phyloP scores from a whole-genome alignment of 2,888 invertebrate species.

The Bimastos eiseni region DNA sequence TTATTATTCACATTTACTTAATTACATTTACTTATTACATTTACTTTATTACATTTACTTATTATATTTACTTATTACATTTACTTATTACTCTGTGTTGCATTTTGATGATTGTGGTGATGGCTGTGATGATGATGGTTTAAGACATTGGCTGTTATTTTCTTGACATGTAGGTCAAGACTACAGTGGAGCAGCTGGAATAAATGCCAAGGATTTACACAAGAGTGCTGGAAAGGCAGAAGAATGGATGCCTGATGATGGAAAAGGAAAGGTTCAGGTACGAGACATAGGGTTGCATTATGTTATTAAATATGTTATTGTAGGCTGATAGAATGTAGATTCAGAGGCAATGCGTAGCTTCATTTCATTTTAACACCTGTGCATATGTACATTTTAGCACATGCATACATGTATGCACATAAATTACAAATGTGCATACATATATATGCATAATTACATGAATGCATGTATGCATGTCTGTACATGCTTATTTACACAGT shows the following conservation, averaged over 20 bases:
- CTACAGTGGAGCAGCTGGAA: slow-evolving; percentile 49
- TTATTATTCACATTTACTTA: neutral
- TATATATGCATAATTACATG: neutral
- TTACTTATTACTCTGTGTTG: neutral
- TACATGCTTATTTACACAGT: too few species aligned
- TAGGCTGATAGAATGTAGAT: neutral
- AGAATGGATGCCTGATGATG: slow-evolving; percentile 78
- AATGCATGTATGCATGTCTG: too few species aligned
- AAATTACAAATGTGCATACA: neutral
- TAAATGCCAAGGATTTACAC: slow-evolving; percentile 57
- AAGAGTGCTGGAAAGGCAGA: slow-evolving; percentile 64
- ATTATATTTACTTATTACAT: neutral
- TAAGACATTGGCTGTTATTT: slow-evolving; percentile 28
- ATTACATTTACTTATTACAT: neutral
- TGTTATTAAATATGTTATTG: neutral
- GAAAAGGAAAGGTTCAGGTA: slow-evolving; percentile 67
- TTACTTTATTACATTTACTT: too few species aligned
- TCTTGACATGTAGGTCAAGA: slow-evolving; percentile 32
- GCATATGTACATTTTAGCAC: neutral
- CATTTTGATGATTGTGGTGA: neutral
- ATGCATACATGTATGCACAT: neutral
- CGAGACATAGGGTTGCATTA: slow-evolving; percentile 17
- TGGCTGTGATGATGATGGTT: neutral
- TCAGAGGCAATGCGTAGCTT: neutral
- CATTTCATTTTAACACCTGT: neutral